These are phyloP conservation scores for Tupaia chinensis DNA, from an alignment of 2,113 vertebrate genomes.

Conservation along the genomic window DNA sequence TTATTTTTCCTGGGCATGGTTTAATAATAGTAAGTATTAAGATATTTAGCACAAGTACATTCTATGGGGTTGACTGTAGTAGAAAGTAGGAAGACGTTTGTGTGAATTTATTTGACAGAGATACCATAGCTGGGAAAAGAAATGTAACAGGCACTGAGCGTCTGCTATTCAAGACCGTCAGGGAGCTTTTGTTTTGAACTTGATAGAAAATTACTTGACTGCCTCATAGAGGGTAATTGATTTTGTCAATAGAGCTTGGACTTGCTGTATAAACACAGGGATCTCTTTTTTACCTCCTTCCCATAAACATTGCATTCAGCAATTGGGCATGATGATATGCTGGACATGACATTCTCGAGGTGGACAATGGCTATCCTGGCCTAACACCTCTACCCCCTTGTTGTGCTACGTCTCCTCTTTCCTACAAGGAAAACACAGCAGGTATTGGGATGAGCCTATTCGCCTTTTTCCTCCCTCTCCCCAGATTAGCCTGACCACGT, in stretches of 20 bases:
- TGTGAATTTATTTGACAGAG: conserved; percentile 36
- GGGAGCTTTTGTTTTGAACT: not conserved
- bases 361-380: not conserved
- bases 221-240: not conserved
- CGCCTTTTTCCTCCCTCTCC: not conserved
- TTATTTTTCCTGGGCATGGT: not conserved
- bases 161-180: not conserved
- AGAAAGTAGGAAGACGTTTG: not conserved
- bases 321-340: not conserved
- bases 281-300: not conserved
- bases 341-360: conserved; percentile 3
- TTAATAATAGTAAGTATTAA: conserved; percentile 35
- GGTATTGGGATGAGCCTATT: not conserved
- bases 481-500: not conserved
- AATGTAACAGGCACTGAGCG: not conserved
- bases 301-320: not conserved
- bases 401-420: not conserved
- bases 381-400: not conserved
- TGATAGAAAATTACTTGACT: not conserved
- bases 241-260: not conserved
- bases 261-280: not conserved
- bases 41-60: not conserved
- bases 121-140: not conserved
- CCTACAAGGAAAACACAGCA: not conserved
- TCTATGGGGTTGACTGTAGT: not conserved